Conservation (phyloP, 2,797 vertebrate species). For the Chrysolophus pictus region DNA sequence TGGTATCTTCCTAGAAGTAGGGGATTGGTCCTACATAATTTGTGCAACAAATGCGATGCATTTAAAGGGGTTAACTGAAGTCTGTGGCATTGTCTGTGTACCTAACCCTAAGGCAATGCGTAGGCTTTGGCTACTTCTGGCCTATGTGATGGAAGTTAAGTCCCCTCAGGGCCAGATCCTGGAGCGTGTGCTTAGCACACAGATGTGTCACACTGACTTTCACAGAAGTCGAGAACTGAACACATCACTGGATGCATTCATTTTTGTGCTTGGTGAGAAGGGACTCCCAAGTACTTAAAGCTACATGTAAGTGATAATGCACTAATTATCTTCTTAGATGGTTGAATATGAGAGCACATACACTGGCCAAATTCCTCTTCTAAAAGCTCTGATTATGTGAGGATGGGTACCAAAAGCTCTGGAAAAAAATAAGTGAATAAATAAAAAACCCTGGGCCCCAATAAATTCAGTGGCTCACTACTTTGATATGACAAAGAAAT, state of each 20-base stretch:
- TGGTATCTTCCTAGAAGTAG: background rate
- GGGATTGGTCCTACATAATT: background rate
- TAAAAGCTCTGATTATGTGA: background rate
- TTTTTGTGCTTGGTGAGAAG: constrained; percentile 10
- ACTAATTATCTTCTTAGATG: background rate
- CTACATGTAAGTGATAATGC: background rate
- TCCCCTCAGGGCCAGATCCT: background rate
- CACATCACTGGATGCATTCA: constrained; percentile 45
- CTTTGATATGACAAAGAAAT: background rate
- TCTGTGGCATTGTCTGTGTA: background rate
- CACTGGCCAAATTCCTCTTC: background rate
- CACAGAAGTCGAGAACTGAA: constrained; percentile 52
- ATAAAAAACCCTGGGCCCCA: background rate
- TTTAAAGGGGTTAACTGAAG: background rate
- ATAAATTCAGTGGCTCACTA: background rate
- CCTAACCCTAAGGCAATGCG: background rate
- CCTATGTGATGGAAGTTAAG: background rate
- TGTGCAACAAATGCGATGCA: background rate
- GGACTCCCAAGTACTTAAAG: constrained; percentile 47
- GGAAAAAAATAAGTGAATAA: background rate
- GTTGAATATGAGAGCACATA: background rate
- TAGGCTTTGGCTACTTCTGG: background rate
- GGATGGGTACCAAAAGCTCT: background rate
- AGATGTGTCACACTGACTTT: constrained; percentile 34
- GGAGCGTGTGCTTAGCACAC: constrained; percentile 60